phyloP scores from a whole-genome alignment of 2,888 invertebrate genomes.

The Anticlea derivata region DNA sequence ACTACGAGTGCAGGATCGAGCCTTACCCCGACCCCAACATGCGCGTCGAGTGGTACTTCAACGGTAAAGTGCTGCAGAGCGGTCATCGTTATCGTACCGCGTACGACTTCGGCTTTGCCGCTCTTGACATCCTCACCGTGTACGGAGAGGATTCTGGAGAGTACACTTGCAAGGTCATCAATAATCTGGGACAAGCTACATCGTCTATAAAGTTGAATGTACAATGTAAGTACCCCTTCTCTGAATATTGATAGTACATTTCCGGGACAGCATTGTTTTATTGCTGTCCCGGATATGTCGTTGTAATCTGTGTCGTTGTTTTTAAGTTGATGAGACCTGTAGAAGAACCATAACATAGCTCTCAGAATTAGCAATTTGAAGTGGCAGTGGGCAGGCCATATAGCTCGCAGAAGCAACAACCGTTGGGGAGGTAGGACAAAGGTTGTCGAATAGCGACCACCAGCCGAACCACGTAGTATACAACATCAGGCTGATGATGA shows the following conservation, averaged over 20 bases:
- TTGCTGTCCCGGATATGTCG: constrained; percentile 90
- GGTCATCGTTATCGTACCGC: constrained; percentile 97
- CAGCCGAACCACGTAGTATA: too few relatives aligned
- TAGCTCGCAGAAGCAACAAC: too few relatives aligned
- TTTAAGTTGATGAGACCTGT: too few relatives aligned
- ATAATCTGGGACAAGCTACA: constrained; percentile 91
- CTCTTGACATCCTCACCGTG: constrained; percentile 96
- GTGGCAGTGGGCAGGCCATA: too few relatives aligned
- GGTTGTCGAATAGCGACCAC: too few relatives aligned
- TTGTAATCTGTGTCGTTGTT: too few relatives aligned
- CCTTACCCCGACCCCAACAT: constrained; percentile 95
- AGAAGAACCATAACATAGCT: too few relatives aligned
- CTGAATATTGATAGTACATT: too few relatives aligned
- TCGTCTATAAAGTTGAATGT: constrained; percentile 92
- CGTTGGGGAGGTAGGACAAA: too few relatives aligned
- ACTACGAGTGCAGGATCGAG: constrained; percentile 96
- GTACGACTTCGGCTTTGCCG: constrained; percentile 98
- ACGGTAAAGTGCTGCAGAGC: constrained; percentile 93
- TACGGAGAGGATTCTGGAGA: constrained; percentile 97
- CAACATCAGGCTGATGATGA: too few relatives aligned
- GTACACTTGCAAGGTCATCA: constrained; percentile 94
- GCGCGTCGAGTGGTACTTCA: constrained; percentile 97
- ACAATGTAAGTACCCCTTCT: constrained; percentile 85
- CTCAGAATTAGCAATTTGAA: too few relatives aligned
- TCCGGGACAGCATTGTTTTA: constrained; percentile 16